phyloP scores from a whole-genome alignment of 23 tunicate species.

The Phallusia fumigata region DNA sequence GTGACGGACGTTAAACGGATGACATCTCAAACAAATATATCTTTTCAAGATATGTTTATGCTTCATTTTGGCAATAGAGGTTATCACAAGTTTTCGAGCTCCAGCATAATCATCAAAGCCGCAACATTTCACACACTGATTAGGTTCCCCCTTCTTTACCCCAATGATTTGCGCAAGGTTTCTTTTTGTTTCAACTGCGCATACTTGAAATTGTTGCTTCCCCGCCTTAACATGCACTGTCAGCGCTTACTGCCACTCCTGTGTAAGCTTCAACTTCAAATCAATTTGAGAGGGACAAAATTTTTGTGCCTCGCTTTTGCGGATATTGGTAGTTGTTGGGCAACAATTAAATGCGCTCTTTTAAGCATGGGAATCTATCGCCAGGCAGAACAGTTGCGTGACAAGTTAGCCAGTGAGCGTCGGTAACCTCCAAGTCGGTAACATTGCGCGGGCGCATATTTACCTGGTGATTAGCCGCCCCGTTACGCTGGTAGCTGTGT shows the following conservation, averaged over 20 bases:
- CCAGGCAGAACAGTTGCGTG: not conserved
- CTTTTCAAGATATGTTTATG: too few species aligned
- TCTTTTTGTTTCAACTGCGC: not conserved
- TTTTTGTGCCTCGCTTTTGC: too few species aligned
- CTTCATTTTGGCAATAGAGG: too few species aligned
- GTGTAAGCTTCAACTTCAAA: not conserved
- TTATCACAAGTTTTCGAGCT: too few species aligned
- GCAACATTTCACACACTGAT: not conserved
- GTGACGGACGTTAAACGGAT: too few species aligned
- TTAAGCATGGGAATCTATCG: not conserved
- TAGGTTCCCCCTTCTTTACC: not conserved
- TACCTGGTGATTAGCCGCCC: constrained; percentile 13
- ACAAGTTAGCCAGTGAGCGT: not conserved
- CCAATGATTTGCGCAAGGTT: not conserved
- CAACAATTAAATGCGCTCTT: not conserved
- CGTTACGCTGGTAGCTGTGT: constrained; percentile 3
- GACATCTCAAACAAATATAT: too few species aligned
- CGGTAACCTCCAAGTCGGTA: not conserved
- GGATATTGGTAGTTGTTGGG: not conserved
- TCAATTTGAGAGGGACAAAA: not conserved
- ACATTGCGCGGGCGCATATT: constrained; percentile 13
- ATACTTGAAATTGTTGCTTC: not conserved
- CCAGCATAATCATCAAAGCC: constrained; percentile 3
- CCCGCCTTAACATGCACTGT: not conserved
- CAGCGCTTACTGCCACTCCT: not conserved